Conservation (phyloP, 2,113 vertebrate species). For the Leptocoma aspasia region DNA sequence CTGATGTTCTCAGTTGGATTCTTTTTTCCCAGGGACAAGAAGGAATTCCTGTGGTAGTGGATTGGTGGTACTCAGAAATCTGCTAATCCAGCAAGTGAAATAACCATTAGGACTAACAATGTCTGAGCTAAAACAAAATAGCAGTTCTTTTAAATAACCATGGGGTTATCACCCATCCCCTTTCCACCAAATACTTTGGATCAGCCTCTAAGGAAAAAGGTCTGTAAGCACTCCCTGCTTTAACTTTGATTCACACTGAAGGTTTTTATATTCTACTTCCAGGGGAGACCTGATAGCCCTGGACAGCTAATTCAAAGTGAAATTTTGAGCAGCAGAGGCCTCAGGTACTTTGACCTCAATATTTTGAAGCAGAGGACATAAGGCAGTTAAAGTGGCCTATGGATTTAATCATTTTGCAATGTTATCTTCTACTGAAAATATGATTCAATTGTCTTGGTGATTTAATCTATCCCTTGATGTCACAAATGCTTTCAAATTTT, state of each 20-base stretch:
- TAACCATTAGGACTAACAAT: neutral
- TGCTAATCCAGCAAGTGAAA: neutral
- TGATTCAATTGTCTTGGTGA: neutral
- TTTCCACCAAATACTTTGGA: neutral
- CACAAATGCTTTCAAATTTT: neutral
- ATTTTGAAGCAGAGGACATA: neutral
- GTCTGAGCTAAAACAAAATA: neutral
- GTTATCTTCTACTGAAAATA: neutral
- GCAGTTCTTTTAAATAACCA: neutral
- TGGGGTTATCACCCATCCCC: neutral
- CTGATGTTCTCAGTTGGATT: neutral
- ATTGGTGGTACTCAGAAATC: neutral
- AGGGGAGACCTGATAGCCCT: neutral
- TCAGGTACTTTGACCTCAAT: neutral
- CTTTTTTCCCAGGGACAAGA: neutral
- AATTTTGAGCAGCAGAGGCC: neutral
- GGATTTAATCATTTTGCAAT: neutral
- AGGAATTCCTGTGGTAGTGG: rapidly evolving
- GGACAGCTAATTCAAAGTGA: neutral
- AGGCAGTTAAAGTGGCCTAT: neutral
- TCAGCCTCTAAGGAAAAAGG: neutral
- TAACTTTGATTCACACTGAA: neutral
- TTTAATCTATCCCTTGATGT: conserved; percentile 3
- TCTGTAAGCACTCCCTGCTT: neutral
- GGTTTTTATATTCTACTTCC: neutral